Evolutionary conservation across 2,113 vertebrate species (phyloP).

Genomic region (Poecilia latipinna): DNA sequence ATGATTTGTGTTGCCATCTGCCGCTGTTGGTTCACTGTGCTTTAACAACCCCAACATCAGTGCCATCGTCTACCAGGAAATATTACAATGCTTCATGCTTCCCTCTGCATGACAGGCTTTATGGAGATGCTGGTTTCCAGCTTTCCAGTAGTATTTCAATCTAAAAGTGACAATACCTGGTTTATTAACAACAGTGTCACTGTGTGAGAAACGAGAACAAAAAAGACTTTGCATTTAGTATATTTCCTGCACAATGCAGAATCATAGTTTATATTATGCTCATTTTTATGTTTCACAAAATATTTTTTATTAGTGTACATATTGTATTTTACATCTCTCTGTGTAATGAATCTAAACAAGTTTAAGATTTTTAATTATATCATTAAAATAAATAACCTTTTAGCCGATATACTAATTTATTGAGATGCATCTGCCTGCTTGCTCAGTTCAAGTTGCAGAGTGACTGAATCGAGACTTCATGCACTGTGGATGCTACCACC

Average conservation of each 20-base stretch:
- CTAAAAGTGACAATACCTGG: not conserved
- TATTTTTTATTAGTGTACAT: too few species aligned
- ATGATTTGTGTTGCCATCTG: not conserved
- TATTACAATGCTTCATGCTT: not conserved
- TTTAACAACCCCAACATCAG: not conserved
- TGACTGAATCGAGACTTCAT: slow-evolving; percentile 45
- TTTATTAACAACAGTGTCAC: not conserved
- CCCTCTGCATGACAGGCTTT: not conserved
- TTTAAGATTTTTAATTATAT: not conserved
- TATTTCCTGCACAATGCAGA: too few species aligned
- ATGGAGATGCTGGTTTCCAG: not conserved
- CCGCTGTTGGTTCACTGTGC: not conserved
- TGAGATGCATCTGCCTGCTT: not conserved
- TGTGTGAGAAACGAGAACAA: too few species aligned
- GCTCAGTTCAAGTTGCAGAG: slow-evolving; percentile 13
- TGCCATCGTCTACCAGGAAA: not conserved
- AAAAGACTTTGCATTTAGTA: too few species aligned
- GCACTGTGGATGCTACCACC: slow-evolving; percentile 45
- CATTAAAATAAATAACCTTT: not conserved
- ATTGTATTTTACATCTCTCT: not conserved
- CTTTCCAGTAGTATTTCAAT: not conserved
- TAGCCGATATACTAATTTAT: not conserved
- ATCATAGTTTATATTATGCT: too few species aligned
- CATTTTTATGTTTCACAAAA: too few species aligned
- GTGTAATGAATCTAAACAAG: not conserved